Evolutionary conservation across 2,888 invertebrate genomes (phyloP), one percentile per base, ranked within the genome.

Genomic region (Dryocosmus kuriphilus): DNA sequence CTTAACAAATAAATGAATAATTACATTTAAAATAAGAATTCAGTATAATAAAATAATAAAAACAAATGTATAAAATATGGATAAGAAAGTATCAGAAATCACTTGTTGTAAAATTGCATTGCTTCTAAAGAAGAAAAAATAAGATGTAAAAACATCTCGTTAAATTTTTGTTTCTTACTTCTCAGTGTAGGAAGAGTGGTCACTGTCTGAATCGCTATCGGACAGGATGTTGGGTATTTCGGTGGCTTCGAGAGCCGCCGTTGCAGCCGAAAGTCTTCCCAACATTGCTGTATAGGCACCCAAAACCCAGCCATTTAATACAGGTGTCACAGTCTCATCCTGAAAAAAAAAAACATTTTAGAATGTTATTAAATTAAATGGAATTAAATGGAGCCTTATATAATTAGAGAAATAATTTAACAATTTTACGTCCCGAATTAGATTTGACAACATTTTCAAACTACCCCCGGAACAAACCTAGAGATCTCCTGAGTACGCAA

Each of bases 221-320:
- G 91, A 90, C 65, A 87, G 87, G 57, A 89, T 84, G 77, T 88
- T 89, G 46, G 90, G 87, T 77, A 87, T 84, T 83, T 91, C 90
- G 55, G 87, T 86, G 74, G 87, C 87, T 80, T 88, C 89, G 32
- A 90, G 83, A 57, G 90, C 90, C 14, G 91, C 90, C 19, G 89
- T 89, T 9, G 90, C 90, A 35, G 90, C 90, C 8, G 91, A 89
- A 19, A 91, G 82, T 81, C 91, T 88, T 75, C 90, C 90, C 38
- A 91, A 82, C 91, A 91, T 91, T 24, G 91, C 90, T 51, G 91
- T 90, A 78, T 91, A 91, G 6, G 91, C 91, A 22, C 89, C 87
- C 61, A 91, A 83, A 57, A 91, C 89, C 91, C 91, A 91, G 30
- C 90, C 88, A 80, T 89, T 91, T n/a, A 91, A 79, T 57, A 89